Evolutionary conservation across 2,113 vertebrate genomes (phyloP).

Genomic region (Galemys pyrenaicus): DNA sequence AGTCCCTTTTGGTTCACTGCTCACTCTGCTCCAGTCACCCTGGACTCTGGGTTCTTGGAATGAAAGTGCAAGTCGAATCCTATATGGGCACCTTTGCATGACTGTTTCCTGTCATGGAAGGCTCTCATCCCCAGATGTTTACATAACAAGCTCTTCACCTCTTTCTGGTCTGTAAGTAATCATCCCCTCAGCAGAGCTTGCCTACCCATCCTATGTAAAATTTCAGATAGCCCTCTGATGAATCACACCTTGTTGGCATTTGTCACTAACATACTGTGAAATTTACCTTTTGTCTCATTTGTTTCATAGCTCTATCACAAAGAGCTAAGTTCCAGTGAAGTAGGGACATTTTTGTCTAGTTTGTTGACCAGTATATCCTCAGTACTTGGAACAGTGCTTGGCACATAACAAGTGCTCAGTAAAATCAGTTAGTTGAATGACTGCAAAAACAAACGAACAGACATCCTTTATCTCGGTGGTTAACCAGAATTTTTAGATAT

Average conservation of each 20-base stretch:
- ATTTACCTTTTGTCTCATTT: conserved; percentile 2
- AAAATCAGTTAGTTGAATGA: background rate
- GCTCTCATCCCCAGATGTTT: background rate
- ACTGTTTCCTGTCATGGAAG: background rate
- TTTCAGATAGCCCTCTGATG: background rate
- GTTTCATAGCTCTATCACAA: background rate
- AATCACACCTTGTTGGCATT: background rate
- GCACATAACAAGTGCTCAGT: background rate
- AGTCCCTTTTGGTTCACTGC: background rate
- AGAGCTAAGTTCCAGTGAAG: background rate
- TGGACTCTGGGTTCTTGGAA: background rate
- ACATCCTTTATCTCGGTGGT: background rate
- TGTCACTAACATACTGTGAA: background rate
- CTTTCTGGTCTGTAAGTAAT: background rate
- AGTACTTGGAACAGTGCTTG: background rate
- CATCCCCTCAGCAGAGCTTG: background rate
- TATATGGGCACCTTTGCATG: background rate
- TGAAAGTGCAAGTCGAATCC: background rate
- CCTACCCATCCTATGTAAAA: background rate
- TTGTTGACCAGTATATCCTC: background rate
- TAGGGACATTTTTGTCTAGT: background rate
- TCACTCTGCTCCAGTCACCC: background rate
- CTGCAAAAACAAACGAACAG: too few relatives aligned
- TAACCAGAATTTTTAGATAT: conserved; percentile 23
- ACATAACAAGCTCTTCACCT: background rate